These are phyloP conservation scores for Bucco capensis DNA, from an alignment of 2,113 vertebrate species.

Conservation along the genomic window DNA sequence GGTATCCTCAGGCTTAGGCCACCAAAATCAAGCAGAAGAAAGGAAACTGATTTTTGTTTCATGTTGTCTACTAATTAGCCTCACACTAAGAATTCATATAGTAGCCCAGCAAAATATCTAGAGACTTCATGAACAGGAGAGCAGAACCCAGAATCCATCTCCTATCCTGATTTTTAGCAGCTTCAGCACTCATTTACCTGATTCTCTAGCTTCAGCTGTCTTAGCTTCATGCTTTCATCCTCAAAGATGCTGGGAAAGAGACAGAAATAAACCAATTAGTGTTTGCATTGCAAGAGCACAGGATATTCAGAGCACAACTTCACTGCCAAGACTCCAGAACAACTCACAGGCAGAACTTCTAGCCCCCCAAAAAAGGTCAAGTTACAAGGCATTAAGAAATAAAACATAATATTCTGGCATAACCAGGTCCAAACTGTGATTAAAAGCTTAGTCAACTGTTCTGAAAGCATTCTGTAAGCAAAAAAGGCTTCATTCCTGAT, in stretches of 20 bases:
- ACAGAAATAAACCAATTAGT: background rate
- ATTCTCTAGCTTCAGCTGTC: slow-evolving; percentile 91
- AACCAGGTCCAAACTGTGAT: background rate
- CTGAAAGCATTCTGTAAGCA: background rate
- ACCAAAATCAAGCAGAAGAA: background rate
- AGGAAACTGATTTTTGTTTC: background rate
- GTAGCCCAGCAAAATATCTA: background rate
- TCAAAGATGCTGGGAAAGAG: slow-evolving; percentile 78
- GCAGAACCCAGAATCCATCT: background rate
- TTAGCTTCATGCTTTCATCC: slow-evolving; percentile 83
- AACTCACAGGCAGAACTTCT: background rate
- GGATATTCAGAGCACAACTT: background rate
- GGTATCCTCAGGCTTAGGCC: background rate
- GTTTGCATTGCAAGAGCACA: background rate
- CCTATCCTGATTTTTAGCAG: background rate
- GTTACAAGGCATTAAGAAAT: background rate
- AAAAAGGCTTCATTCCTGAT: background rate
- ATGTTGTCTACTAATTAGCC: background rate
- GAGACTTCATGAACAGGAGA: background rate
- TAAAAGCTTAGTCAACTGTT: background rate
- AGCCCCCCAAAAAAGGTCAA: background rate
- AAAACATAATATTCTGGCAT: background rate
- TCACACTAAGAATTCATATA: background rate
- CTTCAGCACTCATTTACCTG: slow-evolving; percentile 76
- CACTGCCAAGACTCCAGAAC: background rate